phyloP scores from a whole-genome alignment of 1,140 invertebrate genomes.

The Orchesella cincta region DNA sequence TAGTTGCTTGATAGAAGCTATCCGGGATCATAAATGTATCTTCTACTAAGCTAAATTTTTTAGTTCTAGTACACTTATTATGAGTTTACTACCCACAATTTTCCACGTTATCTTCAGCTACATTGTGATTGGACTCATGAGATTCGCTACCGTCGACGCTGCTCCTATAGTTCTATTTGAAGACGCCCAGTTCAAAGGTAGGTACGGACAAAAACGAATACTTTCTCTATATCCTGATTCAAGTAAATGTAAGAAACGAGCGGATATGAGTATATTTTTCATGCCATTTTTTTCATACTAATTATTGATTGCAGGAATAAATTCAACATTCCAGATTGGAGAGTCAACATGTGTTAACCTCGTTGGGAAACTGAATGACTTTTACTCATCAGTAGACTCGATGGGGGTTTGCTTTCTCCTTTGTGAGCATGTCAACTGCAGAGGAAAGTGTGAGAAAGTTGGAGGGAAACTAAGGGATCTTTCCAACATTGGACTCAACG shows the following conservation, averaged over 20 bases:
- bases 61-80: background rate
- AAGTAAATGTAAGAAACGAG: background rate
- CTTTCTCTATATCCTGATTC: background rate
- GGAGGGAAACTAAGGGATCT: constrained; percentile 7
- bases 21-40: background rate
- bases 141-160: background rate
- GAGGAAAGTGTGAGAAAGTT: constrained; percentile 26
- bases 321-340: background rate
- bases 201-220: background rate
- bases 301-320: constrained; percentile 3
- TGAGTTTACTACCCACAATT: background rate
- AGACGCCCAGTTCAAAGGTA: constrained; percentile 1
- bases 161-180: constrained; percentile 2
- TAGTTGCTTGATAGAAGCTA: no score
- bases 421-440: constrained; percentile 33
- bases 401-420: constrained; percentile 25
- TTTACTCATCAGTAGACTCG: constrained; percentile 33
- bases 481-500: constrained; percentile 24
- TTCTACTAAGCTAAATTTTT: background rate
- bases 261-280: background rate
- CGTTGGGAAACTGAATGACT: constrained; percentile 33
- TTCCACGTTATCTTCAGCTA: background rate
- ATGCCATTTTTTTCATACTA: background rate
- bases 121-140: background rate
- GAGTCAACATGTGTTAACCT: constrained; percentile 31